phyloP scores from a whole-genome alignment of 2,888 invertebrate species.

The Troides oblongomaculatus region DNA sequence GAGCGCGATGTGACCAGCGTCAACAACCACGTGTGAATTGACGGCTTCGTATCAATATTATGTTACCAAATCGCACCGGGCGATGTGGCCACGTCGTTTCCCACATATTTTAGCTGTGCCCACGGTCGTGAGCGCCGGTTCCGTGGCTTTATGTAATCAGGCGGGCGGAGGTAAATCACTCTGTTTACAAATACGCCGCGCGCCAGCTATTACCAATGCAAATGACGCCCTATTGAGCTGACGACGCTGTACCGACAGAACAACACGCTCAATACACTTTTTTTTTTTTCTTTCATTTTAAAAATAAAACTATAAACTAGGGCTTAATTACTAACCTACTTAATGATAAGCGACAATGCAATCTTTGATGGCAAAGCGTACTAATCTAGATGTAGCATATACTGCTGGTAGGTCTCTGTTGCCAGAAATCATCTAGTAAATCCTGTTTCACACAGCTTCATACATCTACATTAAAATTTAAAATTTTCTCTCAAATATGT shows the following conservation, averaged over 20 bases:
- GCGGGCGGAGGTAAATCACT: conserved; percentile 56
- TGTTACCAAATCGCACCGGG: background rate
- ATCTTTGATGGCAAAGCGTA: too few relatives aligned
- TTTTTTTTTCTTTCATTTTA: too few relatives aligned
- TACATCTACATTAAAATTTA: too few relatives aligned
- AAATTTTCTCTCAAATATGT: too few relatives aligned
- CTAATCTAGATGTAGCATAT: too few relatives aligned
- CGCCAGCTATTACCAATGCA: conserved; percentile 73
- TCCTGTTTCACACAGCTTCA: too few relatives aligned
- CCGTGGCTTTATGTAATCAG: conserved; percentile 16
- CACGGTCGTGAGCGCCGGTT: conserved; percentile 25
- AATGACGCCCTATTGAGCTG: conserved; percentile 73
- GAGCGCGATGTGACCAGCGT: background rate
- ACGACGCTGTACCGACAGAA: conserved; percentile 49
- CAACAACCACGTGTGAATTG: conserved; percentile 7
- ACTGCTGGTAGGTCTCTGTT: too few relatives aligned
- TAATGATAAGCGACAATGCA: too few relatives aligned
- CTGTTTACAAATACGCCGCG: conserved; percentile 69
- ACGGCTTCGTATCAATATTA: conserved; percentile 3
- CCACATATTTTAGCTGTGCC: conserved; percentile 28
- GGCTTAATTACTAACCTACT: too few relatives aligned
- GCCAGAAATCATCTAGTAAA: too few relatives aligned
- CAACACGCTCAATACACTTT: conserved; percentile 15
- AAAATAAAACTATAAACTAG: too few relatives aligned
- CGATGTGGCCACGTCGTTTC: conserved; percentile 1